Percentiles rank a stretch among this genome's conserved stretches.
phyloP scores from a whole-genome alignment of 2,113 vertebrate species.

The Sclerurus mexicanus region DNA sequence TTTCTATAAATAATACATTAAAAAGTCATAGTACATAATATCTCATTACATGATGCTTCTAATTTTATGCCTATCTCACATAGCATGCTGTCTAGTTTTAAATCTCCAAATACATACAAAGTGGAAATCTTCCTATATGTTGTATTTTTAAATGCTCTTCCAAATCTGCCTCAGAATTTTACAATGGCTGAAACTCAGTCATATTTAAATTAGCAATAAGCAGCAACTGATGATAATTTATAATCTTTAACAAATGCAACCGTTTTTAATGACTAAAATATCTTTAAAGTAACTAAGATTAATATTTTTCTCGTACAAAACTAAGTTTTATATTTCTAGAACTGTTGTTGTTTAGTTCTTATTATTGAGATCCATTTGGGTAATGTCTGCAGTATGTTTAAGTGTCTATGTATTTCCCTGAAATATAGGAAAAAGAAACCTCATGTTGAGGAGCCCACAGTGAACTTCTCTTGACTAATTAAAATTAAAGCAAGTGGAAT shows the following conservation, averaged over 20 bases:
- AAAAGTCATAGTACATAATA: conserved; percentile 37
- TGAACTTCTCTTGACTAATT: not conserved
- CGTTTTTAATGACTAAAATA: not conserved
- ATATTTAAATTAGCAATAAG: not conserved
- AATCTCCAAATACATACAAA: not conserved
- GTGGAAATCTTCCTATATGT: not conserved
- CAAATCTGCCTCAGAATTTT: not conserved
- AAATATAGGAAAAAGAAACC: not conserved
- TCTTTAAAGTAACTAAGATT: not conserved
- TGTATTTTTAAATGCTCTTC: not conserved
- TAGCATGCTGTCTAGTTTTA: conserved; percentile 16
- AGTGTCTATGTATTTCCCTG: not conserved
- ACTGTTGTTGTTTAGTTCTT: not conserved
- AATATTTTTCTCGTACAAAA: not conserved
- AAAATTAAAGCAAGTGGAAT: not conserved
- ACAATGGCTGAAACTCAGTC: not conserved
- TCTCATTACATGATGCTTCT: conserved; percentile 25
- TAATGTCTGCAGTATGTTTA: not conserved
- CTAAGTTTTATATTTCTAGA: not conserved
- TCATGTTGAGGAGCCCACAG: not conserved
- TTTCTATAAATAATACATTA: conserved; percentile 44
- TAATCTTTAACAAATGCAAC: not conserved
- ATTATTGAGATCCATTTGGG: not conserved
- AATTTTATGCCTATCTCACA: conserved; percentile 32
- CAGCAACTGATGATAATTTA: not conserved